Base-by-base conservation (phyloP, 2,888 invertebrate species). In the Athripsodes cinereus region DNA sequence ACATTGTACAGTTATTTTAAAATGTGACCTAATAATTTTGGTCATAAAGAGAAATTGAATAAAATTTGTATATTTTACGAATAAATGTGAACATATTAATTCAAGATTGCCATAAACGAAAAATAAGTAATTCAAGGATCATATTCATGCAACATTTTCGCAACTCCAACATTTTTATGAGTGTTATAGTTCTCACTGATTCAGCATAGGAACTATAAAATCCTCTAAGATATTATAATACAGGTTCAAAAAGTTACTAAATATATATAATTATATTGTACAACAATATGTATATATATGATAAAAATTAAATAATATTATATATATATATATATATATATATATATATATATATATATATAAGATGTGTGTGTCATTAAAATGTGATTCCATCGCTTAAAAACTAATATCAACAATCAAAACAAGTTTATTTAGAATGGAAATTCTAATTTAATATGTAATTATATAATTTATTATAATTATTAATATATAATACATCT, bases 171-270 rank as follows among this genome's bases (percentile, higher is more conserved):
- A 20, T 44, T 47, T 19, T n/a, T 8, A 49, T 31, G 40, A 53
- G 46, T 47, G 31, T 49, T 35, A 54, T 54, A 54, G 59, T 52
- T 48, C 55, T 52, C 53, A 47, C 53, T 47, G 58, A 51, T 54
- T 52, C 59, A 55, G 50, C 22, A 34, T 78, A 78, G 78, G 78
- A 78, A 78, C 78, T 78, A 78, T 78, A 78, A 78, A 70, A 78
- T 78, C 76, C 60, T 54, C 58, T 53, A n/a, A 8, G 6, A 8
- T 31, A 8, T 8, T 31, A 31, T 8, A 8, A 31, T 31, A 31
- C 11, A 31, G 11, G 6, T 31, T 76, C 58, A 49, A 50, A 51
- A 48, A 50, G 46, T 19, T 16, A 48, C 6, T 31, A 31, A 6
- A 31, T 31, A 8, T 31, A 31, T 11, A 31, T 11, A 31, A 31